Base-by-base conservation (phyloP, 2,888 invertebrate species). In the Camptogramma bilineatum region DNA sequence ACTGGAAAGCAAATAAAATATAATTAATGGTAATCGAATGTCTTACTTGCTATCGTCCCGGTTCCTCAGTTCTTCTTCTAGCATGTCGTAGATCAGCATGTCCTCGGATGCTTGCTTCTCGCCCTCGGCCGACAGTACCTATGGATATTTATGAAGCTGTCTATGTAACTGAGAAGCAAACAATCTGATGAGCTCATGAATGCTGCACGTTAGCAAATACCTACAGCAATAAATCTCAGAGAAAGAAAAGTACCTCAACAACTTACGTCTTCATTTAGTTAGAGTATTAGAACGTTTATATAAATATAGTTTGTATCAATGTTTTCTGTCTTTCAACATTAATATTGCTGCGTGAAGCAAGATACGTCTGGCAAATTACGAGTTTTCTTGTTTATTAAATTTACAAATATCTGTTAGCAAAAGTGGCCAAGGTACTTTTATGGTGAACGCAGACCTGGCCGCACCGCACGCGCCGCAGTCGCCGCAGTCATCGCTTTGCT, bases 1-100 rank as follows among this genome's bases (percentile, higher is more conserved):
- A 48, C 48, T 48, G 21, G 42, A 64, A 61, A 56, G 60, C 60
- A 60, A 64, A 61, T 48, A 56, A 53, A 52, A 52, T 1, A 48
- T 50, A 60, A 47, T 3, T 21, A 58, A 65, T 64, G 74, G 70
- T 67, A 66, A 71, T 64, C 59, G 71, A 66, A 57, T 70, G 68
- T 68, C 90, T 94, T 93, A 97, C 97, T 95, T 96, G 87, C 96
- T 95, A 55, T 96, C 96, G 87, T 98, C 97, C 80, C 97, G 94
- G 83, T 96, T 96, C 73, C 97, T 96, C 62, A 98, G 94, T 85
- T 98, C 98, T 84, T 97, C 96, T 77, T 96, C 94, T 76, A 98
- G 94, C 93, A 93, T 93, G 66, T 82, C 96, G 93, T 84, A 95
- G 94, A 90, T 97, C 95, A 89, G 97, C 96, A 82, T 95, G 95